These are phyloP conservation scores for Megaceryle torquata DNA, from an alignment of 2,113 vertebrate genomes.

Conservation along the genomic window DNA sequence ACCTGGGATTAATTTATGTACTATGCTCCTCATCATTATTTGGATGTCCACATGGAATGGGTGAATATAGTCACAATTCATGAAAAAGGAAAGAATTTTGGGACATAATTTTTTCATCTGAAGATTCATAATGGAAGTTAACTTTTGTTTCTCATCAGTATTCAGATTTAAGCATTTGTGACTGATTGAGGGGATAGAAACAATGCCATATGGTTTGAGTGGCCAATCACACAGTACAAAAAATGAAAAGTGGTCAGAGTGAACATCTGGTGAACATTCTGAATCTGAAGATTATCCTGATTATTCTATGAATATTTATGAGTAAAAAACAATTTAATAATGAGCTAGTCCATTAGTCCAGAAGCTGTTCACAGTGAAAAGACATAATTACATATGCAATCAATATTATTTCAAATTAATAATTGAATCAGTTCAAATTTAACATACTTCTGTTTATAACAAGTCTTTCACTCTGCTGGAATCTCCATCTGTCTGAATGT, in stretches of 20 bases:
- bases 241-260: background rate
- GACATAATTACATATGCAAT: background rate
- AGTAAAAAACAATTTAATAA: background rate
- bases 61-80: background rate
- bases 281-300: slow-evolving; percentile 29
- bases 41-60: background rate
- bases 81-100: background rate
- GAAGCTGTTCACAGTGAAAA: background rate
- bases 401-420: background rate
- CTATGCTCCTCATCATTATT: background rate
- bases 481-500: background rate
- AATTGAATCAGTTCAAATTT: background rate
- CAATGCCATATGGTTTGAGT: background rate
- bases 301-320: background rate
- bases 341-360: background rate
- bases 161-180: slow-evolving; percentile 25
- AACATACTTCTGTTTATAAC: background rate
- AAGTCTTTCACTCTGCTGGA: background rate
- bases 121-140: background rate
- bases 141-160: slow-evolving; percentile 1
- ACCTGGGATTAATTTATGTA: background rate
- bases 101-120: background rate
- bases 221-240: background rate
- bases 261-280: slow-evolving; percentile 49
- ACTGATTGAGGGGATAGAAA: background rate